These are phyloP conservation scores for Nesidiocoris tenuis DNA, from an alignment of 2,888 invertebrate species.

Conservation along the genomic window DNA sequence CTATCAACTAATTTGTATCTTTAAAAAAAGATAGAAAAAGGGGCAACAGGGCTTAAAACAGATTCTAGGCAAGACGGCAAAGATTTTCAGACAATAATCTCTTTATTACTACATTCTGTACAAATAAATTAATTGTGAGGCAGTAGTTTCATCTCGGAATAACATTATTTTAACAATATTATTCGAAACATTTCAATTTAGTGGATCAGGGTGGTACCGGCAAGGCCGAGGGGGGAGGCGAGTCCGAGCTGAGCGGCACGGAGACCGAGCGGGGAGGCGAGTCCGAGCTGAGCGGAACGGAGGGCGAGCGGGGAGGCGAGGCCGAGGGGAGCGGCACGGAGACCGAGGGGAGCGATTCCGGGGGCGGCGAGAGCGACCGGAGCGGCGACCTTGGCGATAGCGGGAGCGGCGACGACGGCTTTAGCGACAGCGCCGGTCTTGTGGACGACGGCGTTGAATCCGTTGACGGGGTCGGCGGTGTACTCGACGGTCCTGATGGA, in stretches of 20 bases:
- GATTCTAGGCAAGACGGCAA: no score
- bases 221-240: slow-evolving; percentile 9
- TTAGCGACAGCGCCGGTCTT: slow-evolving; percentile 6
- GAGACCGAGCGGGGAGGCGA: neutral
- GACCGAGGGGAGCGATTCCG: neutral
- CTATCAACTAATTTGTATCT: no score
- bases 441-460: slow-evolving; percentile 32
- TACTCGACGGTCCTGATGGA: slow-evolving; percentile 35
- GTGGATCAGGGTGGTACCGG: slow-evolving; percentile 21
- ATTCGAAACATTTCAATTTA: no score
- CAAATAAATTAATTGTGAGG: slow-evolving; percentile 20
- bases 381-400: slow-evolving; percentile 14
- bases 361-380: slow-evolving; percentile 28
- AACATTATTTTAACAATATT: no score
- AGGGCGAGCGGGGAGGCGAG: slow-evolving; percentile 14
- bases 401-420: slow-evolving; percentile 19
- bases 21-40: no score
- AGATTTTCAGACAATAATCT: no score
- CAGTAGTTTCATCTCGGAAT: no score
- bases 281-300: no score
- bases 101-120: slow-evolving; percentile 13
- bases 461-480: slow-evolving; percentile 33
- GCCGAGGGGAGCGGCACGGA: slow-evolving; percentile 5
- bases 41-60: no score
- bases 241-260: slow-evolving; percentile 11